Conservation (phyloP, 2,888 invertebrate species). For the Cyaniris semiargus region DNA sequence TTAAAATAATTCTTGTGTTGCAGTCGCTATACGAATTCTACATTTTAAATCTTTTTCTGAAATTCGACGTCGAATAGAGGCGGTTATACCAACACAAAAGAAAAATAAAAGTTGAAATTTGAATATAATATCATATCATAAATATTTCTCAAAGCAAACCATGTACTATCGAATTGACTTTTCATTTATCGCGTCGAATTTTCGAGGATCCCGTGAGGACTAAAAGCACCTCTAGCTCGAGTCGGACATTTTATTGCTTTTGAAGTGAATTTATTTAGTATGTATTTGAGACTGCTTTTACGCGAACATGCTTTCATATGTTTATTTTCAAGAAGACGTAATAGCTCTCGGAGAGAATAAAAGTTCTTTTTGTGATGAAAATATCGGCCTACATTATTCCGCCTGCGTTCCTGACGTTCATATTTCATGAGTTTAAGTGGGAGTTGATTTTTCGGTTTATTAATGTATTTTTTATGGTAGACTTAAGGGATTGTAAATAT, state of each 20-base stretch:
- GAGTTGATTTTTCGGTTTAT: slow-evolving; percentile 6
- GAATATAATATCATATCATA: slow-evolving; percentile 24
- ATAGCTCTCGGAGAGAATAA: slow-evolving; percentile 33
- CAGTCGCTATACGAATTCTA: too few species aligned
- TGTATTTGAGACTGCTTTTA: slow-evolving; percentile 32
- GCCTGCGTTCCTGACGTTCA: background rate
- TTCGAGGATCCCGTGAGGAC: slow-evolving; percentile 33
- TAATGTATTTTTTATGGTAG: background rate
- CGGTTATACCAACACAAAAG: background rate
- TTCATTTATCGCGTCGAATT: background rate
- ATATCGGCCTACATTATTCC: slow-evolving; percentile 27
- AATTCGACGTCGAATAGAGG: background rate
- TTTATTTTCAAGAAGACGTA: slow-evolving; percentile 34
- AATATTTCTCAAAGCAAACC: slow-evolving; percentile 22
- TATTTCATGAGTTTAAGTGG: slow-evolving; percentile 17
- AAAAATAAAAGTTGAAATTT: slow-evolving; percentile 17
- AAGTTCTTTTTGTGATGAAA: slow-evolving; percentile 30
- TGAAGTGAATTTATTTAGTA: slow-evolving; percentile 29
- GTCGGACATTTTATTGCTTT: slow-evolving; percentile 38
- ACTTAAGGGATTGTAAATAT: background rate
- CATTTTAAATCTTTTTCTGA: background rate
- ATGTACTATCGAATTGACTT: slow-evolving; percentile 21
- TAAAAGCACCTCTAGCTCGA: slow-evolving; percentile 38
- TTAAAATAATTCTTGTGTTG: too few species aligned
- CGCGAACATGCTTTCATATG: slow-evolving; percentile 34